Evolutionary conservation across 1,140 invertebrate genomes (phyloP), one percentile per base, ranked within the genome.

Genomic region (Aphidius gifuensis): DNA sequence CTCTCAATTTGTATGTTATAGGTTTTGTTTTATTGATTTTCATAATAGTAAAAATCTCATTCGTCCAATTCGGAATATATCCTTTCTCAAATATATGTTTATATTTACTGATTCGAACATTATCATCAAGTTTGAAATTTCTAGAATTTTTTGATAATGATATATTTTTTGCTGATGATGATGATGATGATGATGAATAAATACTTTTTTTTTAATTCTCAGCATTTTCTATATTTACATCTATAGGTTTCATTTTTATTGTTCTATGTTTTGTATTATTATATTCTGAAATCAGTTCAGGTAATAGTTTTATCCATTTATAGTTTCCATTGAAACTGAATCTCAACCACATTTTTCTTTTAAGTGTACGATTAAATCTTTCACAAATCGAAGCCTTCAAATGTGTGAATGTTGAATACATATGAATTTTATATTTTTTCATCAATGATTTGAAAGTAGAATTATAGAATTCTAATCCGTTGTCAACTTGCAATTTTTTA

Each of bases 381-480:
- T 61, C 50, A 51, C 58, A 51, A 3, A 46, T 54, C 5, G 49
- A 23, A 6, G 49, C 49, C 49, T 51, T 51, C 5, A 51, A 16
- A 16, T 23, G 23, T 7, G 21, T 51, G 5, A 21, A 32, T 21
- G n/a, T 5, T 5, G 49, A 51, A 16, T 23, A 23, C 49, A 51
- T 51, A 6, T 51, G 6, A 7, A 51, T 51, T 5, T 51, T 2
- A 51, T 51, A 4, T 6, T 51, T 16, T 32, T 51, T 23, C 49
- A 16, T 16, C 16, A 16, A 16, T 16, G 16, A 16, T 16, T 16
- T 16, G 16, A 16, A 16, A 16, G 16, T 51, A 6, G 8, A 32
- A 44, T 54, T 61, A 16, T 61, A 61, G n/a, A 61, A 61, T 40
- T 62, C 61, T 48, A 57, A 57, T 4, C 53, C 53, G 4, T 57